Evolutionary conservation across 2,888 invertebrate species (phyloP).

Genomic region (Chelonus formosanus): DNA sequence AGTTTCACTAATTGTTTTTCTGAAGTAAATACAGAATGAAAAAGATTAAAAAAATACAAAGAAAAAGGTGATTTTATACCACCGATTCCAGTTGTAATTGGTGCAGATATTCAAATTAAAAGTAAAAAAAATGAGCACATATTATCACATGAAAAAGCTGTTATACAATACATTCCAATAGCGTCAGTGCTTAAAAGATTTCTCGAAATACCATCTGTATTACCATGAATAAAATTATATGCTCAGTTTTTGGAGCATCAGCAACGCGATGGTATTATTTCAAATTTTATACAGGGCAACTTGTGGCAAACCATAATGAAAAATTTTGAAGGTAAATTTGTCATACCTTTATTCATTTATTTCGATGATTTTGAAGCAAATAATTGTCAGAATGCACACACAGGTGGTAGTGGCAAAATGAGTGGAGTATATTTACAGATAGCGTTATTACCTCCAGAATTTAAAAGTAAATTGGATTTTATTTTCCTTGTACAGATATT

Average conservation of each 20-base stretch:
- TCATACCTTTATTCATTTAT: too few species aligned
- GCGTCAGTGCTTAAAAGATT: conserved; percentile 3
- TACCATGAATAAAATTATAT: conserved; percentile 5
- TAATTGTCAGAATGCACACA: too few species aligned
- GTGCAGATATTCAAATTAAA: background rate
- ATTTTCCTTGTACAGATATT: conserved; percentile 30
- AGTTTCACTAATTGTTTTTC: background rate
- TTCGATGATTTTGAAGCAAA: too few species aligned
- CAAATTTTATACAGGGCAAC: conserved; percentile 31
- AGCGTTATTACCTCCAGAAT: too few species aligned
- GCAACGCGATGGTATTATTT: background rate
- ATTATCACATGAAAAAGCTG: background rate
- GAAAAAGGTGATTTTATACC: background rate
- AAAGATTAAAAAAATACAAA: background rate
- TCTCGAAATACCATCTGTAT: conserved; percentile 12
- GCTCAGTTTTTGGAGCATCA: background rate
- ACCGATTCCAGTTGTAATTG: background rate
- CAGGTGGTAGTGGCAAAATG: too few species aligned
- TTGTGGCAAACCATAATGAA: conserved; percentile 22
- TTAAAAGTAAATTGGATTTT: too few species aligned
- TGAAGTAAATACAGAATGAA: background rate
- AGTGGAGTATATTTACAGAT: too few species aligned
- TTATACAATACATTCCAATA: background rate
- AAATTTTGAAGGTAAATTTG: too few species aligned
- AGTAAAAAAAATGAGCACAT: background rate